Percentiles rank a stretch among this genome's conserved stretches.
Evolutionary conservation across 2,888 invertebrate genomes (phyloP).

Genomic region (Temnothorax unifasciatus): DNA sequence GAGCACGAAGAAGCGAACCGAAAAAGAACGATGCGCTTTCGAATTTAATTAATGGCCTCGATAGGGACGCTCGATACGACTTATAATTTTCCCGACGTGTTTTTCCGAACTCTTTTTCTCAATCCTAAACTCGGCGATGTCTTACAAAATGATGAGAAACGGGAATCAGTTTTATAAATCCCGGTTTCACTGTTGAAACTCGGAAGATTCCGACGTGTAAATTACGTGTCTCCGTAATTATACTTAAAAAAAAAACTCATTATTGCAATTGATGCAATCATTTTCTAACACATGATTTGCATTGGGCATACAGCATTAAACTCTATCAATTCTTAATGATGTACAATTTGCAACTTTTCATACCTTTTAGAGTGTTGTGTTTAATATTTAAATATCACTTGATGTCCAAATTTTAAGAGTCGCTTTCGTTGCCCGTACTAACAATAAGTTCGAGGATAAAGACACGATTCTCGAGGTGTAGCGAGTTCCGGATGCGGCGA

Average conservation of each 20-base stretch:
- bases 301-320: not conserved
- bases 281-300: not conserved
- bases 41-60: conserved; percentile 39
- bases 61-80: not conserved
- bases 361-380: not conserved
- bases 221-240: not conserved
- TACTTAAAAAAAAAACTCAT: not conserved
- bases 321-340: not conserved
- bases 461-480: conserved; percentile 8
- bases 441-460: not conserved
- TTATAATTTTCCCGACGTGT: not conserved
- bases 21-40: conserved; percentile 49
- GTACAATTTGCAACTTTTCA: not conserved
- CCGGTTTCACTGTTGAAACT: not conserved
- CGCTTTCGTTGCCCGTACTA: not conserved
- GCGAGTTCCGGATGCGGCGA: conserved; percentile 4
- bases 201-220: not conserved
- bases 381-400: not conserved
- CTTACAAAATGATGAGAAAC: not conserved
- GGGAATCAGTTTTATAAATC: not conserved
- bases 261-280: not conserved
- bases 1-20: conserved; percentile 48
- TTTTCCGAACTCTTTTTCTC: conserved; percentile 3
- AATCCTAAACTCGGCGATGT: not conserved
- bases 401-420: not conserved